These are phyloP conservation scores for Rugalucina vietnamica DNA, from an alignment of 2,888 invertebrate genomes.

Conservation along the genomic window DNA sequence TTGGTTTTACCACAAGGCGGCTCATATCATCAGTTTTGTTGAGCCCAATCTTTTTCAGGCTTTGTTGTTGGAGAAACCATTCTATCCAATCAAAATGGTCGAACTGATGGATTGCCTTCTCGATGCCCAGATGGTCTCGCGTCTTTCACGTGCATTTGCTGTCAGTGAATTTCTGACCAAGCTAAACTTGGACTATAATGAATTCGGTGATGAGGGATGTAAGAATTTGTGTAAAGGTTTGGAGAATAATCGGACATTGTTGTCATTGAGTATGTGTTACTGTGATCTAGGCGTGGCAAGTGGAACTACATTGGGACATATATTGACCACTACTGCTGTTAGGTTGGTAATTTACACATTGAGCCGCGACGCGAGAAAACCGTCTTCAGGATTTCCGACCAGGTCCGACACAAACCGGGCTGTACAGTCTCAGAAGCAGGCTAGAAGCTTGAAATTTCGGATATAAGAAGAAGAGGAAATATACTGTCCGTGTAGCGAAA, in stretches of 20 bases:
- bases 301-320: constrained; percentile 78
- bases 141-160: constrained; percentile 76
- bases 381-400: too few relatives aligned
- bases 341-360: too few relatives aligned
- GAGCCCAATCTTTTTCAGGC: constrained; percentile 73
- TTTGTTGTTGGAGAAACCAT: constrained; percentile 78
- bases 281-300: constrained; percentile 80
- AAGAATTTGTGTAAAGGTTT: constrained; percentile 79
- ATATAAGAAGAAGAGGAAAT: too few relatives aligned
- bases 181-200: constrained; percentile 82
- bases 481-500: too few relatives aligned
- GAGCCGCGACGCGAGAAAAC: too few relatives aligned
- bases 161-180: constrained; percentile 75
- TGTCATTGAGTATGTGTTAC: constrained; percentile 81
- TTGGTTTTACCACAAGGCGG: too few relatives aligned
- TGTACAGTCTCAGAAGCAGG: too few relatives aligned
- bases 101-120: constrained; percentile 82
- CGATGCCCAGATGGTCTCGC: constrained; percentile 70
- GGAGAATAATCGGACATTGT: constrained; percentile 74
- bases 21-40: too few relatives aligned
- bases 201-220: constrained; percentile 83
- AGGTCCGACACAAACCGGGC: too few relatives aligned
- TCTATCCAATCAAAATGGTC: constrained; percentile 76
- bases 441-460: too few relatives aligned
- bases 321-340: constrained; percentile 79